Evolutionary conservation across 1,140 invertebrate genomes (phyloP).

Genomic region (Spodoptera frugiperda): DNA sequence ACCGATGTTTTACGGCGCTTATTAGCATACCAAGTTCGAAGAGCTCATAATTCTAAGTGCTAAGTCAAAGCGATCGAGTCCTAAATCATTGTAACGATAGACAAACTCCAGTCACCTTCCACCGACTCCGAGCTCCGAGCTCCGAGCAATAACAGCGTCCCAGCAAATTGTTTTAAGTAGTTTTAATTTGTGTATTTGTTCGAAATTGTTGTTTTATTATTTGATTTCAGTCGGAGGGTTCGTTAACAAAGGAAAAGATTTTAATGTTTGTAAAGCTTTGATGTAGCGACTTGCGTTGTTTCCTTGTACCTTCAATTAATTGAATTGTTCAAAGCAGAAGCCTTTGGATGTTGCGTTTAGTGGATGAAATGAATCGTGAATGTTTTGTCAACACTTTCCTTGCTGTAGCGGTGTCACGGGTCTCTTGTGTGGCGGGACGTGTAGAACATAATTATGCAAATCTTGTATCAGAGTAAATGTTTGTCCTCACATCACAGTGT

Average conservation of each 20-base stretch:
- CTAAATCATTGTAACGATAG: constrained; percentile 3
- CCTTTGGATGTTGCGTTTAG: neutral
- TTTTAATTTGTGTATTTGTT: constrained; percentile 14
- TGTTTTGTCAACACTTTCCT: too few species aligned
- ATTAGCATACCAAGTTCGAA: constrained; percentile 5
- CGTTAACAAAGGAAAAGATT: constrained; percentile 19
- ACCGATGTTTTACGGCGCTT: neutral
- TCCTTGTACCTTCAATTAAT: constrained; percentile 24
- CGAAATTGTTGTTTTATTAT: constrained; percentile 14
- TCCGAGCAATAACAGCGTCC: neutral
- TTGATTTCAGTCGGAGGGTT: neutral
- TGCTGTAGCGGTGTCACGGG: too few species aligned
- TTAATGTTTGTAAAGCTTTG: constrained; percentile 31
- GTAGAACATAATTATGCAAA: too few species aligned
- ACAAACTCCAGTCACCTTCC: neutral
- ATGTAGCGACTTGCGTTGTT: constrained; percentile 1
- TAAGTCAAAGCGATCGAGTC: constrained; percentile 3
- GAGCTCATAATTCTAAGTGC: neutral
- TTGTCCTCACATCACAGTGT: too few species aligned
- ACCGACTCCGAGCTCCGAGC: neutral
- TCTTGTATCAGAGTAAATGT: too few species aligned
- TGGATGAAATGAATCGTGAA: neutral
- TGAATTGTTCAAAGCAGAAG: constrained; percentile 13
- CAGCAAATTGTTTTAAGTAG: neutral
- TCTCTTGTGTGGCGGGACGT: too few species aligned